Percentiles rank a stretch among this genome's conserved stretches.
phyloP scores from a whole-genome alignment of 2,888 invertebrate genomes.

The Harpalus rubripes region DNA sequence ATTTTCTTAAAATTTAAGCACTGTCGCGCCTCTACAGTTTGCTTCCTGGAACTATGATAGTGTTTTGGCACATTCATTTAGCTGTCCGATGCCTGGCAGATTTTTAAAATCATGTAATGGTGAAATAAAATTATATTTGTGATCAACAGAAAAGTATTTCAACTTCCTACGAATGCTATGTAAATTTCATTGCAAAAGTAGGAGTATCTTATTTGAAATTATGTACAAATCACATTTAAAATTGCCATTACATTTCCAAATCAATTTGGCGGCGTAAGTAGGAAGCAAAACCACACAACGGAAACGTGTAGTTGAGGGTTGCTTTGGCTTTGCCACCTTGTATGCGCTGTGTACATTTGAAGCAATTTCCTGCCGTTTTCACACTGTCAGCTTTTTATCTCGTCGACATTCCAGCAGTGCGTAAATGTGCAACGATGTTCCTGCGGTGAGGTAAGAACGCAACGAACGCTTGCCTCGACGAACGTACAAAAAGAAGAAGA shows the following conservation, averaged over 20 bases:
- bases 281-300: slow-evolving; percentile 34
- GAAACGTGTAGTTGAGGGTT: slow-evolving; percentile 22
- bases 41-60: too few species aligned
- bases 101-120: too few species aligned
- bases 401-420: slow-evolving; percentile 16
- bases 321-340: neutral
- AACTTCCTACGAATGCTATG: too few species aligned
- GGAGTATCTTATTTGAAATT: neutral
- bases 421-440: slow-evolving; percentile 37
- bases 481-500: slow-evolving; percentile 30
- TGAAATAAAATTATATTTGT: too few species aligned
- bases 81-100: too few species aligned
- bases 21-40: too few species aligned
- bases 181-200: neutral
- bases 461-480: neutral
- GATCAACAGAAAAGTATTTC: too few species aligned
- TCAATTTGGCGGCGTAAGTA: neutral
- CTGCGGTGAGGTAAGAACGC: slow-evolving; percentile 15
- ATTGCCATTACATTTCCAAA: slow-evolving; percentile 11
- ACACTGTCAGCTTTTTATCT: neutral
- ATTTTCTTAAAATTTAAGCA: too few species aligned
- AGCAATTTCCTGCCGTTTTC: slow-evolving; percentile 31
- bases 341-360: slow-evolving; percentile 20
- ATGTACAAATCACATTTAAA: neutral
- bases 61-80: too few species aligned